Conservation (phyloP, 1,140 invertebrate genomes). For the Pogonognathellus flavescens region DNA sequence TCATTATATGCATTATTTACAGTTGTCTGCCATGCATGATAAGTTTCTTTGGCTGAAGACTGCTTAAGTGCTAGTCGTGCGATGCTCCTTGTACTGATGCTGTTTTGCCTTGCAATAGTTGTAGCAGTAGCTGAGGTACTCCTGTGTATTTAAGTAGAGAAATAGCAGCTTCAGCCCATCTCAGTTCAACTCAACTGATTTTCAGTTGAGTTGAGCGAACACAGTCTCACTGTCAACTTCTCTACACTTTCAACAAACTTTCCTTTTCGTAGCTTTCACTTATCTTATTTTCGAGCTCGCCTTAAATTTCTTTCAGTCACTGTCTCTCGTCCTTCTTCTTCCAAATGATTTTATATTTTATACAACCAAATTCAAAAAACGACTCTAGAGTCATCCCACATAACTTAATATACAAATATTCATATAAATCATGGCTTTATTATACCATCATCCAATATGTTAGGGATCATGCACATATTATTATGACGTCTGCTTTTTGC, state of each 20-base stretch:
- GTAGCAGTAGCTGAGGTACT: background rate
- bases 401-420: too few species aligned
- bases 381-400: too few species aligned
- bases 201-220: constrained; percentile 17
- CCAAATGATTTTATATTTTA: background rate
- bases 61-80: background rate
- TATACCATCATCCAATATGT: too few species aligned
- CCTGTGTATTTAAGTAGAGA: too few species aligned
- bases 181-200: constrained; percentile 35
- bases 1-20: constrained; percentile 48
- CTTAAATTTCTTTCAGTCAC: background rate
- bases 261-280: constrained; percentile 43
- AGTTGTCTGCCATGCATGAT: constrained; percentile 48
- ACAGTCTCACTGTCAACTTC: constrained; percentile 38
- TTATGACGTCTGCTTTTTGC: too few species aligned
- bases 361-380: background rate
- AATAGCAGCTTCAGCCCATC: background rate
- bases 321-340: constrained; percentile 15
- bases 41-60: constrained; percentile 21
- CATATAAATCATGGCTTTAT: too few species aligned
- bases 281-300: background rate
- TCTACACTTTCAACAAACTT: constrained; percentile 35
- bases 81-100: background rate
- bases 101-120: background rate
- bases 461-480: too few species aligned